These are phyloP conservation scores for Callionymus lyra DNA, from an alignment of 2,113 vertebrate genomes.

Conservation along the genomic window DNA sequence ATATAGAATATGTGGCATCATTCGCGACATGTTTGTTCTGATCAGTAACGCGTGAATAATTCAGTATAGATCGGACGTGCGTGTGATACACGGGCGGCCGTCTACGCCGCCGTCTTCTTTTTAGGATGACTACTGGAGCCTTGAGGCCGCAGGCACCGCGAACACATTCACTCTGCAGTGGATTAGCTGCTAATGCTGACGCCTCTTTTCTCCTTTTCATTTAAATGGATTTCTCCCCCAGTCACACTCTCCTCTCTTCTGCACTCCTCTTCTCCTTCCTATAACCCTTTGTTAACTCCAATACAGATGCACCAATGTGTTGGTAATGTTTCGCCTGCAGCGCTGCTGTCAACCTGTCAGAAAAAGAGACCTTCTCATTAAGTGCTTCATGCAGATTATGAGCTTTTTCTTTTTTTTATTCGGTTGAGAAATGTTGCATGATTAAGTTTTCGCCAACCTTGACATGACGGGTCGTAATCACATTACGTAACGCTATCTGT, in stretches of 20 bases:
- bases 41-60: constrained; percentile 25
- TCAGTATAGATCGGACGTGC: constrained; percentile 5
- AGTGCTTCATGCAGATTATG: constrained; percentile 36
- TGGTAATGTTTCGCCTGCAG: constrained; percentile 37
- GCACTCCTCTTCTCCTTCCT: constrained; percentile 6
- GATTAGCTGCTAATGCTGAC: constrained; percentile 58
- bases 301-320: constrained; percentile 40
- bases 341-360: constrained; percentile 41
- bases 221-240: constrained; percentile 53
- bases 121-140: constrained; percentile 33
- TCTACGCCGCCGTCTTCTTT: constrained; percentile 34
- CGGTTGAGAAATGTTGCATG: constrained; percentile 26
- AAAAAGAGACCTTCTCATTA: constrained; percentile 31
- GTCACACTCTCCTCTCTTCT: constrained; percentile 12
- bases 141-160: constrained; percentile 47
- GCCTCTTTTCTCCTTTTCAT: constrained; percentile 52
- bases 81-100: constrained; percentile 17
- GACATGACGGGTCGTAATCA: constrained; percentile 41
- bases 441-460: constrained; percentile 38
- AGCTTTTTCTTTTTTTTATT: constrained; percentile 5
- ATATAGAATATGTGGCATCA: neutral
- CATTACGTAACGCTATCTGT: constrained; percentile 51
- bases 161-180: constrained; percentile 55
- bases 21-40: constrained; percentile 7
- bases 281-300: constrained; percentile 22